Evolutionary conservation across 2,888 invertebrate species (phyloP).

Genomic region (Ennomos erosarius): DNA sequence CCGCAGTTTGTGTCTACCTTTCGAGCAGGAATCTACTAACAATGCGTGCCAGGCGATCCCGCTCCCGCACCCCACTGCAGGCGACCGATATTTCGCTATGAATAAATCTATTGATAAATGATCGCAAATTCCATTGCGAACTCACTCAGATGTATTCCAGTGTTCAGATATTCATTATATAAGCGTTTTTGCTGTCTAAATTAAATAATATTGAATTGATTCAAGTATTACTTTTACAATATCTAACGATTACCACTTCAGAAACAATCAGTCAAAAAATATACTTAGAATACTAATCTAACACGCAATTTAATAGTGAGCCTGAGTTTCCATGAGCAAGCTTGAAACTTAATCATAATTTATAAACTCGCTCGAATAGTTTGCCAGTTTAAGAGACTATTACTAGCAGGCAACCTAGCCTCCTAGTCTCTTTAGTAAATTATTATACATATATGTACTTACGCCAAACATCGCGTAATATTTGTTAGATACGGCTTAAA

Average conservation of each 20-base stretch:
- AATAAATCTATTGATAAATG: slow-evolving; percentile 80
- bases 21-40: slow-evolving; percentile 67
- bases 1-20: slow-evolving; percentile 70
- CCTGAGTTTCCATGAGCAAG: slow-evolving; percentile 28
- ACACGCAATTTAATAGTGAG: slow-evolving; percentile 13
- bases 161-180: slow-evolving; percentile 53
- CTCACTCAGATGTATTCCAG: slow-evolving; percentile 54
- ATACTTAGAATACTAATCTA: not conserved
- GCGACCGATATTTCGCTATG: slow-evolving; percentile 63
- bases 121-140: slow-evolving; percentile 68
- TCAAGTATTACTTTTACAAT: no score
- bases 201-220: no score
- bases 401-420: not conserved
- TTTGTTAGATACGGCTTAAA: slow-evolving; percentile 19
- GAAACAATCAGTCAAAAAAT: no score
- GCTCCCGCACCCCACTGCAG: slow-evolving; percentile 34
- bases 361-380: slow-evolving; percentile 28
- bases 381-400: slow-evolving; percentile 26
- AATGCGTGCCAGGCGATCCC: slow-evolving; percentile 57
- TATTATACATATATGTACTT: slow-evolving; percentile 14
- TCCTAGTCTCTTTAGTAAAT: slow-evolving; percentile 16
- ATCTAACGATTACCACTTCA: no score
- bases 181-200: slow-evolving; percentile 10
- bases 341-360: slow-evolving; percentile 37
- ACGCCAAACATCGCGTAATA: slow-evolving; percentile 12